These are phyloP conservation scores for Melanostoma scalare DNA, from an alignment of 2,888 invertebrate species.

Conservation along the genomic window DNA sequence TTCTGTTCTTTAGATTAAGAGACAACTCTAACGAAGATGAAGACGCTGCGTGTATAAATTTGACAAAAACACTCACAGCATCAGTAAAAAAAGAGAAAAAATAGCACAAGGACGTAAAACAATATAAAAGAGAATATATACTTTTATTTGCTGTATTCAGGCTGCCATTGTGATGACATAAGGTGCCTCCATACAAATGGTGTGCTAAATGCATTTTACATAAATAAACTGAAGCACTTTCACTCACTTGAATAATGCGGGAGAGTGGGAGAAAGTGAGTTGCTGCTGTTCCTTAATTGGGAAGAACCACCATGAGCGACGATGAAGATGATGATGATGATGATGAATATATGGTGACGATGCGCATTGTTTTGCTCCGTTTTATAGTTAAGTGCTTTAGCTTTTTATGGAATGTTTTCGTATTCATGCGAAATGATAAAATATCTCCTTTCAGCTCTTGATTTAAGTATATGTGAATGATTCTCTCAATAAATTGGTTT, in stretches of 20 bases:
- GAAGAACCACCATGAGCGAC: conserved; percentile 17
- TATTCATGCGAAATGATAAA: too few relatives aligned
- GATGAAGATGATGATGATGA: conserved; percentile 2
- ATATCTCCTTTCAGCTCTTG: too few relatives aligned
- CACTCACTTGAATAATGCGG: conserved; percentile 14
- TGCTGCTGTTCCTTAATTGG: conserved; percentile 39
- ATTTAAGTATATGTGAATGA: too few relatives aligned
- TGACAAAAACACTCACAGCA: neutral
- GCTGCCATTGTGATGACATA: conserved; percentile 7
- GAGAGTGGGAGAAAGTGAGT: neutral
- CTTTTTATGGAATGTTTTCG: neutral
- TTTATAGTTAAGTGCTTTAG: neutral
- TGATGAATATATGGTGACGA: conserved; percentile 25
- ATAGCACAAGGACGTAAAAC: conserved; percentile 44
- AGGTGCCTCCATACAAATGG: conserved; percentile 34
- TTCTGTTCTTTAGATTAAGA: conserved; percentile 29
- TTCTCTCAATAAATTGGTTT: too few relatives aligned
- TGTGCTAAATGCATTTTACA: conserved; percentile 57
- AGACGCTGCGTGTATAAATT: conserved; percentile 19
- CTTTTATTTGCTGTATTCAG: conserved; percentile 19
- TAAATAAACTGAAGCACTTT: conserved; percentile 41
- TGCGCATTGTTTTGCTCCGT: conserved; percentile 12
- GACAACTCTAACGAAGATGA: conserved; percentile 35
- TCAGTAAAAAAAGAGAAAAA: conserved; percentile 2
- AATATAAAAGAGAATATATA: conserved; percentile 21